Evolutionary conservation across 1,140 invertebrate genomes (phyloP), one percentile per base, ranked within the genome.

Genomic region (Anastrepha ludens): DNA sequence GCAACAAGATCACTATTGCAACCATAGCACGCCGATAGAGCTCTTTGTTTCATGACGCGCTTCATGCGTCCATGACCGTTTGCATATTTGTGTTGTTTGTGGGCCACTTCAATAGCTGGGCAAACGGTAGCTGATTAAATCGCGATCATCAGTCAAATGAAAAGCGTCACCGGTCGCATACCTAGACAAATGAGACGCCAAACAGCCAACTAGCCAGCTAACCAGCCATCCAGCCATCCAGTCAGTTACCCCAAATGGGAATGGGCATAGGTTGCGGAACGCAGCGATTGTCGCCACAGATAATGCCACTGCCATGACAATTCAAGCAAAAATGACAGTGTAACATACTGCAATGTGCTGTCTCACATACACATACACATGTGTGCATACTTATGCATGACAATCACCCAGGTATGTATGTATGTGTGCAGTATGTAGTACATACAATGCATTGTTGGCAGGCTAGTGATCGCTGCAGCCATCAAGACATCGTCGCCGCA

Each of bases 141-240:
- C 91, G 89, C 90, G 90, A 90, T 92, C 91, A 92, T 92, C 91
- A 92, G 91, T 92, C 91, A 92, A 92, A 92, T 90, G 88, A 90
- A 91, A 91, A 87, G 64, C 87, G 64, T 74, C 85, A 74, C 64
- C 41, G 74, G 44, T 81, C 74, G 74, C 60, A 41, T 60, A 64
- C 89, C 91, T 91, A 91, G 91, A 92, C 91, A 92, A 92, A 92
- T 92, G 91, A 90, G 90, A 92, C 91, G 74, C 74, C 74, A 81
- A 81, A 81, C 47, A 81, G 74, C 47, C n/a, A 81, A 17, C 55
- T 81, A 74, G 17, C 74, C 44, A 55, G 47, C n/a, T 3, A 74
- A 20, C n/a, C 9, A 29, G 7, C 39, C 3, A 70, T 7, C 4
- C 50, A 55, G 50, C 50, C 50, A 55, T 6, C 50, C 50, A 8